Evolutionary conservation across 2,888 invertebrate genomes (phyloP).

Genomic region (Lomographa bimaculata): DNA sequence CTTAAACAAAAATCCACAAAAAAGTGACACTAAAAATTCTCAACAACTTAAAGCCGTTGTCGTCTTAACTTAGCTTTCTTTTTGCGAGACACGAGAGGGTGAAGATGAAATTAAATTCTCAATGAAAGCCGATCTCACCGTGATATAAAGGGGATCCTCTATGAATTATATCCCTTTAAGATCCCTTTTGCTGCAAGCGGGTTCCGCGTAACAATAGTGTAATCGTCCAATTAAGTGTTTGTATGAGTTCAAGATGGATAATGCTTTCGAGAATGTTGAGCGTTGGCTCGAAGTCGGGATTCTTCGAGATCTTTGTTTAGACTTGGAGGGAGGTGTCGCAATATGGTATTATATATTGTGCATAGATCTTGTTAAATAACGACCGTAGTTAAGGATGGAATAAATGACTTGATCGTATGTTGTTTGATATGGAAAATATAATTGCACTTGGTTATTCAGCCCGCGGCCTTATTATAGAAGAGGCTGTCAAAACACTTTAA

Average conservation of each 20-base stretch:
- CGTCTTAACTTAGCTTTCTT: constrained; percentile 5
- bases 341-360: background rate
- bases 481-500: too few species aligned
- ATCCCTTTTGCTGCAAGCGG: constrained; percentile 50
- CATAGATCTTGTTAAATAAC: too few species aligned
- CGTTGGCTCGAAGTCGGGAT: constrained; percentile 9
- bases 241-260: constrained; percentile 54
- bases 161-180: constrained; percentile 74
- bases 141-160: constrained; percentile 73
- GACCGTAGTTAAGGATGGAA: too few species aligned
- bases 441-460: too few species aligned
- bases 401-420: too few species aligned
- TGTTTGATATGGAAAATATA: too few species aligned
- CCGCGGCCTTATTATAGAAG: too few species aligned
- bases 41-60: too few species aligned
- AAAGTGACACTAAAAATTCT: too few species aligned
- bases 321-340: background rate
- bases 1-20: too few species aligned
- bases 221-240: constrained; percentile 81
- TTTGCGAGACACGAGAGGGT: constrained; percentile 56
- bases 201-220: constrained; percentile 72
- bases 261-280: constrained; percentile 47
- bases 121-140: constrained; percentile 74
- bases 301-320: constrained; percentile 10
- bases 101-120: constrained; percentile 82